A percentile compares a stretch with the other conserved stretches of the same genome.
These are phyloP conservation scores for Threskiornis aethiopicus DNA, from an alignment of 2,797 vertebrate species.

Conservation along the genomic window DNA sequence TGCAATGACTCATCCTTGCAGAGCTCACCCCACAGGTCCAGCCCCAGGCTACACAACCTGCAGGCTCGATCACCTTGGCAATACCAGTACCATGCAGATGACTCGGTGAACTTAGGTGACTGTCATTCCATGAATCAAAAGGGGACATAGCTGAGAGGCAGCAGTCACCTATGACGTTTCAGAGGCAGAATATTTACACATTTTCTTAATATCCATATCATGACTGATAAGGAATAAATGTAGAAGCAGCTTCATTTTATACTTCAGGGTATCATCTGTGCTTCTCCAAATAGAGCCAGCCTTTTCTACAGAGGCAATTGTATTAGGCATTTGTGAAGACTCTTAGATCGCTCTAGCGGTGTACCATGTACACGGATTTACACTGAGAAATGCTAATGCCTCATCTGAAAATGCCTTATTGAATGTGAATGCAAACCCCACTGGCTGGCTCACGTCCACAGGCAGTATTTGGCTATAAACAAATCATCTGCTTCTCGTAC, in stretches of 20 bases:
- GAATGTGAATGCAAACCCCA: neutral
- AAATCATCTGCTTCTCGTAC: neutral
- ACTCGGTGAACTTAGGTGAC: neutral
- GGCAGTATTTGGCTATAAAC: neutral
- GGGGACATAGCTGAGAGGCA: neutral
- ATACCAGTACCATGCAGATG: neutral
- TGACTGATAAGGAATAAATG: neutral
- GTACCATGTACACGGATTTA: neutral
- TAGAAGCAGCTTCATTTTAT: neutral
- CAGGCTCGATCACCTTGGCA: neutral
- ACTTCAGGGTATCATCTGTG: neutral
- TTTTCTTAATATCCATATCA: neutral
- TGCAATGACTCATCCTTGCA: rapidly evolving
- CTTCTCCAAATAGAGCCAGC: neutral
- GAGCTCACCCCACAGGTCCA: neutral
- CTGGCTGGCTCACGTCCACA: neutral
- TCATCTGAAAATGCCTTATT: neutral
- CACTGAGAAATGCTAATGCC: neutral
- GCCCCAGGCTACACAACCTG: neutral
- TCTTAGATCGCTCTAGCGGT: neutral
- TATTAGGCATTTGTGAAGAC: neutral
- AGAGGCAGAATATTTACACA: neutral
- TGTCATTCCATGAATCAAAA: neutral
- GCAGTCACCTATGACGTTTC: neutral
- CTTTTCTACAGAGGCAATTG: neutral